Conservation (phyloP, 2,797 vertebrate genomes). For the Poeciliopsis gracilis region DNA sequence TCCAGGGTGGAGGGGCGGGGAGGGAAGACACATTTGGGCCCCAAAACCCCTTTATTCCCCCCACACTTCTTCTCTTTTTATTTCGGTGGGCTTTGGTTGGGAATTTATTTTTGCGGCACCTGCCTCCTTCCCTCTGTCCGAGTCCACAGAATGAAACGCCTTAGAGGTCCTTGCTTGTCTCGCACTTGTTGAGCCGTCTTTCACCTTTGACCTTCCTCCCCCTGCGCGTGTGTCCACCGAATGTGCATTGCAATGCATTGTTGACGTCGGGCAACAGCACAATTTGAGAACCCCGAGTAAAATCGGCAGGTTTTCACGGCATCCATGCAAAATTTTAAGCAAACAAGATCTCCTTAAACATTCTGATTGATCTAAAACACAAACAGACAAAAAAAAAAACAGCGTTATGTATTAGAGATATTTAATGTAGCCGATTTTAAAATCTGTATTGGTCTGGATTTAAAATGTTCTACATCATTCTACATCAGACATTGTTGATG, state of each 20-base stretch:
- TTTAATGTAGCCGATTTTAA: background rate
- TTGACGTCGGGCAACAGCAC: background rate
- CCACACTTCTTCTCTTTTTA: background rate
- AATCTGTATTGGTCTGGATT: too few relatives aligned
- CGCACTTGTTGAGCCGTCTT: constrained; percentile 18
- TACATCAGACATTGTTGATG: too few relatives aligned
- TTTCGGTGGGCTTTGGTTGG: constrained; percentile 9
- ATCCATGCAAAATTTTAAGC: background rate
- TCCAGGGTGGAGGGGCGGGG: constrained; percentile 9
- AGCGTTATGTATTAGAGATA: background rate
- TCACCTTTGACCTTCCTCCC: background rate
- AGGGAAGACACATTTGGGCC: background rate
- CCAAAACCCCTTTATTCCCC: background rate
- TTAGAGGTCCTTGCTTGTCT: constrained; percentile 38
- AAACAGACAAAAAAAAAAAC: background rate
- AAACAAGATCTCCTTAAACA: background rate
- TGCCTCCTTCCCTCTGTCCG: constrained; percentile 63
- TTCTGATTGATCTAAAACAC: background rate
- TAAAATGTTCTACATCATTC: too few relatives aligned
- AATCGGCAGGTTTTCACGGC: background rate
- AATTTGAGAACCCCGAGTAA: background rate
- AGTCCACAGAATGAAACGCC: constrained; percentile 35
- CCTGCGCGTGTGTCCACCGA: too few relatives aligned
- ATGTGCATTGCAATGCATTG: too few relatives aligned
- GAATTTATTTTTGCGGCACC: constrained; percentile 45